phyloP scores from a whole-genome alignment of 2,888 invertebrate species.

The Teleiodes luculella region DNA sequence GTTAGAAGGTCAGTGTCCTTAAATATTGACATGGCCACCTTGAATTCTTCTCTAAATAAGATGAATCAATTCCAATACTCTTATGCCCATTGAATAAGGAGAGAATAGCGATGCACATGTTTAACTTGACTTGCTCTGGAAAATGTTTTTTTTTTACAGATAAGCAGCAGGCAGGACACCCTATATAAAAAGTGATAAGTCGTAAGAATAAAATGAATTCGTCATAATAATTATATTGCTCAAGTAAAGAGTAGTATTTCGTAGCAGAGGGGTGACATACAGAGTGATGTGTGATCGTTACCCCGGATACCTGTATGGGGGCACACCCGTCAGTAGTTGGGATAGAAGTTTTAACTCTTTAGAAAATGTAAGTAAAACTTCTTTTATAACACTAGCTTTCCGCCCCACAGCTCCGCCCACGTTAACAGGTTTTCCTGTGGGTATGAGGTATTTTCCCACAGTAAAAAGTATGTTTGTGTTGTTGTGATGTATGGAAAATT shows the following conservation, averaged over 20 bases:
- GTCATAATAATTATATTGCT: constrained; percentile 21
- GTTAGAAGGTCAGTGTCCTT: constrained; percentile 11
- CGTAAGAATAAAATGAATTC: constrained; percentile 15
- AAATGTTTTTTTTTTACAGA: constrained; percentile 9
- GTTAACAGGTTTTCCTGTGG: too few species aligned
- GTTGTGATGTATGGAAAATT: too few species aligned
- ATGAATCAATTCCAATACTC: too few species aligned
- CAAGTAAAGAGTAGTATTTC: constrained; percentile 20
- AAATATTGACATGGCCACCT: not conserved
- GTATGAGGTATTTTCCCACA: too few species aligned
- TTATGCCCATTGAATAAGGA: too few species aligned
- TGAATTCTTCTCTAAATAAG: constrained; percentile 2
- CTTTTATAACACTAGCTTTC: too few species aligned
- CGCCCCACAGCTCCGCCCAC: too few species aligned
- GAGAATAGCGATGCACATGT: too few species aligned
- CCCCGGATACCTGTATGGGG: constrained; percentile 66
- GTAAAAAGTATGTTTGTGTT: too few species aligned
- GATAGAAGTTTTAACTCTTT: constrained; percentile 66
- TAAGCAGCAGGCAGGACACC: not conserved
- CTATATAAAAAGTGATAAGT: not conserved
- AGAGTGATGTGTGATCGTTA: constrained; percentile 64
- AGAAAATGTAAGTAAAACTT: constrained; percentile 71
- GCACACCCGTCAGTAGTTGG: constrained; percentile 74
- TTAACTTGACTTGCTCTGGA: not conserved
- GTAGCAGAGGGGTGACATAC: constrained; percentile 11